Evolutionary conservation across 2,113 vertebrate genomes (phyloP).

Genomic region (Zingel zingel): DNA sequence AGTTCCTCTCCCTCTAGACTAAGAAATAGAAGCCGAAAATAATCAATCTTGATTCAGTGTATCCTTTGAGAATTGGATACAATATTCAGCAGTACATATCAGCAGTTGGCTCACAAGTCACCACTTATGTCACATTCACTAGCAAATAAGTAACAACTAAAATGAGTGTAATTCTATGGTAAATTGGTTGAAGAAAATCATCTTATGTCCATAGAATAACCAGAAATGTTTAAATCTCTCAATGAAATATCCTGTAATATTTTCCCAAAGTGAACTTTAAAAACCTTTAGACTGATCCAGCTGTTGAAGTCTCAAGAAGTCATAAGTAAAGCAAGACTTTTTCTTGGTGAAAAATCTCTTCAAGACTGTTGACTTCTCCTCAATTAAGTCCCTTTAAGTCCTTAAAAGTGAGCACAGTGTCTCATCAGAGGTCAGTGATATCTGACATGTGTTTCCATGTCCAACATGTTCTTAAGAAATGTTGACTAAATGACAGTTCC

Average conservation of each 20-base stretch:
- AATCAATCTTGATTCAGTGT: not conserved
- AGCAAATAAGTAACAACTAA: not conserved
- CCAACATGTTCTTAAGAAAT: conserved; percentile 28
- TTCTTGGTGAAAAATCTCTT: not conserved
- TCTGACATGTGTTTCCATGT: conserved; percentile 32
- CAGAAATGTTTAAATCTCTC: too few relatives aligned
- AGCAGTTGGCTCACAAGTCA: conserved; percentile 20
- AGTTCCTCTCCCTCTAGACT: not conserved
- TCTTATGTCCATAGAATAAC: not conserved
- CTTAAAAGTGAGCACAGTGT: conserved; percentile 13
- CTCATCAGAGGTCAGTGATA: conserved; percentile 45
- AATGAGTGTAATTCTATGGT: not conserved
- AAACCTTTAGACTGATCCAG: conserved; percentile 11
- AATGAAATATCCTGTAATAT: not conserved
- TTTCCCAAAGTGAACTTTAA: conserved; percentile 7
- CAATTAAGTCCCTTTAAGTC: not conserved
- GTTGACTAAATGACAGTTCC: conserved; percentile 7
- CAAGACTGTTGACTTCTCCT: not conserved
- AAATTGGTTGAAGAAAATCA: not conserved
- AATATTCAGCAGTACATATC: conserved; percentile 14
- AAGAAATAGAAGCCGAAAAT: not conserved
- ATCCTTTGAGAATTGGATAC: not conserved
- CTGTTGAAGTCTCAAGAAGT: conserved; percentile 10
- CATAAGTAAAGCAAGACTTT: conserved; percentile 3
- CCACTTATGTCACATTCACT: conserved; percentile 4